phyloP scores from a whole-genome alignment of 1,140 invertebrate species.

The Diploscapter pachys region DNA sequence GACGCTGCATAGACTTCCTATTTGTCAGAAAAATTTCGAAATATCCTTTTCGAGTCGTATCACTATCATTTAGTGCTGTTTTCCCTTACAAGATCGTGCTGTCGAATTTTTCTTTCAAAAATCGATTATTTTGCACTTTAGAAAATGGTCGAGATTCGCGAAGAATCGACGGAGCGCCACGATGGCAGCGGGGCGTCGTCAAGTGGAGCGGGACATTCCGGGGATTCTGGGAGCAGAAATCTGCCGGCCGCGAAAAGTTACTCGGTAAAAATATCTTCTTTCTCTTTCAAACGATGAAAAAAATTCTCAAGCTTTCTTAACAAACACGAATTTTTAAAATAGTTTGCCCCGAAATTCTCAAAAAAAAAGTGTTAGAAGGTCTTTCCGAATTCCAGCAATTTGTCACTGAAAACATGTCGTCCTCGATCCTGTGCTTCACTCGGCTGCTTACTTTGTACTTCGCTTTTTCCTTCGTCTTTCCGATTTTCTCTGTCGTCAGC shows the following conservation, averaged over 20 bases:
- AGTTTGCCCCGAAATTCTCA: neutral
- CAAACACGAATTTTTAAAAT: neutral
- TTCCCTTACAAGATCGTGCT: too few species aligned
- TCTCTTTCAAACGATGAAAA: neutral
- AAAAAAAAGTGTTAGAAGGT: neutral
- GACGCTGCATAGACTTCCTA: too few species aligned
- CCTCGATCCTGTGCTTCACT: conserved; percentile 25
- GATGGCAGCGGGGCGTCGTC: neutral
- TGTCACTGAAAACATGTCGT: conserved; percentile 30
- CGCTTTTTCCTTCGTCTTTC: conserved; percentile 34
- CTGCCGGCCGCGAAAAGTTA: neutral
- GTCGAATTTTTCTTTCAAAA: neutral
- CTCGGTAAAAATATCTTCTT: neutral
- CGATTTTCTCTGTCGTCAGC: conserved; percentile 1
- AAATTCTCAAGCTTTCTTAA: neutral
- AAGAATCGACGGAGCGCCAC: conserved; percentile 10
- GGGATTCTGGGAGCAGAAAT: neutral
- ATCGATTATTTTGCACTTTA: neutral
- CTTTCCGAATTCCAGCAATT: conserved; percentile 29
- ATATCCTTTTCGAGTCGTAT: too few species aligned
- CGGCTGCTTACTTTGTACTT: conserved; percentile 36
- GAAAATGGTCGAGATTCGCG: conserved; percentile 25
- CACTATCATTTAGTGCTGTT: too few species aligned
- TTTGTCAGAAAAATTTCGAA: too few species aligned
- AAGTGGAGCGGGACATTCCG: neutral